Conservation (phyloP, 2,113 vertebrate genomes). For the Pygoscelis antarcticus region DNA sequence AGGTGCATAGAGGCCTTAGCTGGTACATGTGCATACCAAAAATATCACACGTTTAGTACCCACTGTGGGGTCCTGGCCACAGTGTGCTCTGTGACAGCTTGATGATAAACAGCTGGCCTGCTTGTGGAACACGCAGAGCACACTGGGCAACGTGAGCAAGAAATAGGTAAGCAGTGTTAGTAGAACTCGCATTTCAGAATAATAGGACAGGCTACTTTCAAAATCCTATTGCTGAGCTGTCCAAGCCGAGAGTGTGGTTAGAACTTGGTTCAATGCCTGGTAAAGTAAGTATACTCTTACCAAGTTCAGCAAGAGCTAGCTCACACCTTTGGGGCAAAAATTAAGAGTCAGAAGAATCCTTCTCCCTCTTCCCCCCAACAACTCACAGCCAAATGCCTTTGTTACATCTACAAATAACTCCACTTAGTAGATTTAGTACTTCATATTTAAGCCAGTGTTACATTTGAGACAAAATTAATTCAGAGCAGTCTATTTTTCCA, state of each 20-base stretch:
- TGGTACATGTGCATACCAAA: conserved; percentile 3
- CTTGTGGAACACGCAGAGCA: background rate
- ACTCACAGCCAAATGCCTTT: background rate
- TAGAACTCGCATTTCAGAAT: background rate
- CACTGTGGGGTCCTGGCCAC: conserved; percentile 40
- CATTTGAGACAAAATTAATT: background rate
- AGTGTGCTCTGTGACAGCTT: background rate
- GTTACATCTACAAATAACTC: background rate
- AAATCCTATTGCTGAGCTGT: background rate
- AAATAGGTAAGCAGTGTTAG: background rate
- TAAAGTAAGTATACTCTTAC: background rate
- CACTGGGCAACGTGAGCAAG: background rate
- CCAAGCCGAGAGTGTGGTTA: background rate
- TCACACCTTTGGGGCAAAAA: background rate
- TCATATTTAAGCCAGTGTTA: background rate
- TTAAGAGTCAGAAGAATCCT: background rate
- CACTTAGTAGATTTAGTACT: background rate
- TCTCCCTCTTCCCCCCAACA: background rate
- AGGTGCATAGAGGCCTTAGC: background rate
- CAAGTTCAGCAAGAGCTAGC: background rate
- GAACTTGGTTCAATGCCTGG: background rate
- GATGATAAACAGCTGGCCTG: conserved; percentile 43
- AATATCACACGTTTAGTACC: background rate
- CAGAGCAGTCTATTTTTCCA: background rate
- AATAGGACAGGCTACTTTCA: background rate